These are phyloP conservation scores for Sebastes paucispinis DNA, from an alignment of 2,797 vertebrate genomes.

Conservation along the genomic window DNA sequence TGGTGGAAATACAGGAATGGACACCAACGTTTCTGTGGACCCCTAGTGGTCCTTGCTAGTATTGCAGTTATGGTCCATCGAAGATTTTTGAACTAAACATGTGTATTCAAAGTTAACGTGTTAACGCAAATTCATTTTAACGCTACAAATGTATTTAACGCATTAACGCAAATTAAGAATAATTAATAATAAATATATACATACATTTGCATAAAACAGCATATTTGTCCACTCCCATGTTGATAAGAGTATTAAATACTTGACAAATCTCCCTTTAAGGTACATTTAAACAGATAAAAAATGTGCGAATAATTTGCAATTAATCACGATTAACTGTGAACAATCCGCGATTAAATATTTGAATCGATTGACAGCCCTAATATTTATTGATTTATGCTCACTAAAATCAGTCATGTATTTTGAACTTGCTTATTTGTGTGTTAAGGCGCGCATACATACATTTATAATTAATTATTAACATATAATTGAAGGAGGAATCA, in stretches of 20 bases:
- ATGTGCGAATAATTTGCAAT: too few relatives aligned
- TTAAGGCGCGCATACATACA: neutral
- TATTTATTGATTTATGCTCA: neutral
- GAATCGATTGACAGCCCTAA: too few relatives aligned
- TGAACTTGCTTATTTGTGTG: neutral
- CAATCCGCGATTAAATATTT: too few relatives aligned
- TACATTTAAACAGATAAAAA: too few relatives aligned
- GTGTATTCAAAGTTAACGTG: too few relatives aligned
- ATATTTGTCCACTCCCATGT: too few relatives aligned
- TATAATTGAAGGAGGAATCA: neutral
- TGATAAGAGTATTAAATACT: too few relatives aligned
- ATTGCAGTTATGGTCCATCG: neutral
- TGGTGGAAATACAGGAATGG: neutral
- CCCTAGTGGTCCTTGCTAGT: neutral
- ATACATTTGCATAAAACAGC: too few relatives aligned
- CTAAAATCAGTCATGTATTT: neutral
- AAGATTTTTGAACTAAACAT: neutral
- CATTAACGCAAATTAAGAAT: too few relatives aligned
- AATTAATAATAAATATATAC: too few relatives aligned
- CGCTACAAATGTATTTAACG: rapidly evolving
- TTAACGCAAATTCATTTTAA: neutral
- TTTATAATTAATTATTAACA: neutral
- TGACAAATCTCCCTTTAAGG: too few relatives aligned
- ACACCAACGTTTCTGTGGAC: neutral
- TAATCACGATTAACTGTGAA: too few relatives aligned